These are phyloP conservation scores for Hyla sarda DNA, from an alignment of 2,113 vertebrate genomes.

Conservation along the genomic window DNA sequence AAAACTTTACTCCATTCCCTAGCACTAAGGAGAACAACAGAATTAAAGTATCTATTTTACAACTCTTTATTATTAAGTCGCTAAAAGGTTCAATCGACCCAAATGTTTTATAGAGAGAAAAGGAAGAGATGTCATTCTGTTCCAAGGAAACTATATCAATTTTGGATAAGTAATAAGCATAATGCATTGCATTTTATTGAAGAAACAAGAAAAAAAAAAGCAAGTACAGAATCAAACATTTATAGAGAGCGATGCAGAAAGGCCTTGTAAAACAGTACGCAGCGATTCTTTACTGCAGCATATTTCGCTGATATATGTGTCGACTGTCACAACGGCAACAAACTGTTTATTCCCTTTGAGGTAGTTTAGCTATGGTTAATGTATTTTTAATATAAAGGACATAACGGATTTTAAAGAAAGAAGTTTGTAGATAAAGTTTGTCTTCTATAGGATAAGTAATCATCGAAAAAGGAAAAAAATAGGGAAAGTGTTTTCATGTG, in stretches of 20 bases:
- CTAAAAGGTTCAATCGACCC: constrained; percentile 45
- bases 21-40: constrained; percentile 24
- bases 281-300: background rate
- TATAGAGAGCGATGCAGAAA: background rate
- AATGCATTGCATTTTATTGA: constrained; percentile 24
- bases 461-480: background rate
- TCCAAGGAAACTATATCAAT: constrained; percentile 24
- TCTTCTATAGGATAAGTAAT: background rate
- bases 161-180: constrained; percentile 33
- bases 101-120: constrained; percentile 29
- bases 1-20: constrained; percentile 1
- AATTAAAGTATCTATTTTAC: constrained; percentile 35
- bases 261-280: constrained; percentile 25
- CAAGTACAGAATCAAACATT: constrained; percentile 27
- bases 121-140: background rate
- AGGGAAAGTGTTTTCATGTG: too few relatives aligned
- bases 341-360: background rate
- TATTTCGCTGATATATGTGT: background rate
- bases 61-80: constrained; percentile 38
- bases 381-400: background rate
- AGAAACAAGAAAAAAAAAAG: background rate
- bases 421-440: background rate
- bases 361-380: background rate
- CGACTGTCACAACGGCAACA: background rate
- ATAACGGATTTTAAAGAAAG: background rate